Base-by-base conservation (phyloP, 2,888 invertebrate species). In the Plutella xylostella region DNA sequence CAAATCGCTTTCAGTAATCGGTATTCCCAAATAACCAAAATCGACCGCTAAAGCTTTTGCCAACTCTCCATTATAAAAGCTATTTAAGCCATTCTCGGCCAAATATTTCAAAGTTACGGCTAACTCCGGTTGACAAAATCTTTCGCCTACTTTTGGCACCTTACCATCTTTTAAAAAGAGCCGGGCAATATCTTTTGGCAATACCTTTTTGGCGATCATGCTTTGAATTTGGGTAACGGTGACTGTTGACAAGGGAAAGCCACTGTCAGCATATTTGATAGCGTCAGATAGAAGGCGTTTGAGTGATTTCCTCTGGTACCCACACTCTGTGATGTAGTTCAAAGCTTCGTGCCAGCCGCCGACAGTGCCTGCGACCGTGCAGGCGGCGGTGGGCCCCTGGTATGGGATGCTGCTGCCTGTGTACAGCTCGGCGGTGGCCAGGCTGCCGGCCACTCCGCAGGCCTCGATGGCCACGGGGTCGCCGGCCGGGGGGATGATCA, bases 291-390 rank as follows among this genome's bases (percentile, higher is more conserved):
- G 50, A 25, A 82, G 55, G 49, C 61, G 62, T 1, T 65, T 57
- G 3, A 64, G 18, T 4, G 80, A 68, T 4, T 62, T 61, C 51
- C 60, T 65, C 49, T 60, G 57, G 42, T 75, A 78, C 5, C 80
- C 82, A 53, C 62, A 67, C 63, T 79, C 77, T 33, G 66, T 42
- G 1, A 74, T 63, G 45, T 78, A 80, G 31, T 73, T 61, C 1
- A 82, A 55, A n/a, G 74, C 80, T 62, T 76, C 77, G 50, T 74
- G 63, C 82, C 82, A 82, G 2, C 80, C 80, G 7, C 73, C 78
- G 0, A 82, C 56, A 1, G 78, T 72, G 4, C 82, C 82, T 30
- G 82, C 73, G 2, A 80, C 77, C 1, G 82, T 82, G 4, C 56
- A 52, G 1, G 80, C 77, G 2, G 78, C 58, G 51, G 73, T 79